These are phyloP conservation scores for Episyrphus balteatus DNA, from an alignment of 1,140 invertebrate species.

Conservation along the genomic window DNA sequence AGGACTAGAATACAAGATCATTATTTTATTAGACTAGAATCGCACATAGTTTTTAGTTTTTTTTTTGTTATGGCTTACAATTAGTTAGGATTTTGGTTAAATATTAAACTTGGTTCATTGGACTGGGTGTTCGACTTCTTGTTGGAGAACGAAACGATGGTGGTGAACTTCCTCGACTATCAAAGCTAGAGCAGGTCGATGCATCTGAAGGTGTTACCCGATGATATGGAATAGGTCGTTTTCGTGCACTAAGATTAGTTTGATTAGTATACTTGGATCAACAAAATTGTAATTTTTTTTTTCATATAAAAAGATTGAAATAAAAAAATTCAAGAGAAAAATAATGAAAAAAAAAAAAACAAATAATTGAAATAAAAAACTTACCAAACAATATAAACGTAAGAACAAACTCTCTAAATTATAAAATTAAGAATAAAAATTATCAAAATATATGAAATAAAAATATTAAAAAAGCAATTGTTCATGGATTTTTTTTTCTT, in stretches of 20 bases:
- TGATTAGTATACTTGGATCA: not conserved
- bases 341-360: not conserved
- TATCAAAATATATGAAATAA: not conserved
- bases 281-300: not conserved
- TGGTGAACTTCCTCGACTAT: conserved; percentile 32
- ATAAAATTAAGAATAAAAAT: not conserved
- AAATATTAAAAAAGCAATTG: not conserved
- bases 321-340: not conserved
- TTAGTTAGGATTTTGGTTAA: not conserved
- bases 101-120: not conserved
- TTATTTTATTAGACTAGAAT: not conserved
- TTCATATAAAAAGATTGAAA: too few species aligned
- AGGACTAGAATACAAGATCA: not conserved
- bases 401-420: conserved; percentile 1
- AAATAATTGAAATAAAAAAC: conserved; percentile 16
- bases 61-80: not conserved
- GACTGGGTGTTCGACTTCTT: conserved; percentile 23
- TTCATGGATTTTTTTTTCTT: too few species aligned
- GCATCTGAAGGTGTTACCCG: conserved; percentile 65
- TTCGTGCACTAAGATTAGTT: conserved; percentile 62
- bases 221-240: conserved; percentile 81
- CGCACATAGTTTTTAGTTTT: not conserved
- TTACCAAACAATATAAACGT: conserved; percentile 1
- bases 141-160: conserved; percentile 15
- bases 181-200: conserved; percentile 54